Evolutionary conservation across 2,113 vertebrate species (phyloP), one percentile per base, ranked within the genome.

Genomic region (Microtus montanus): DNA sequence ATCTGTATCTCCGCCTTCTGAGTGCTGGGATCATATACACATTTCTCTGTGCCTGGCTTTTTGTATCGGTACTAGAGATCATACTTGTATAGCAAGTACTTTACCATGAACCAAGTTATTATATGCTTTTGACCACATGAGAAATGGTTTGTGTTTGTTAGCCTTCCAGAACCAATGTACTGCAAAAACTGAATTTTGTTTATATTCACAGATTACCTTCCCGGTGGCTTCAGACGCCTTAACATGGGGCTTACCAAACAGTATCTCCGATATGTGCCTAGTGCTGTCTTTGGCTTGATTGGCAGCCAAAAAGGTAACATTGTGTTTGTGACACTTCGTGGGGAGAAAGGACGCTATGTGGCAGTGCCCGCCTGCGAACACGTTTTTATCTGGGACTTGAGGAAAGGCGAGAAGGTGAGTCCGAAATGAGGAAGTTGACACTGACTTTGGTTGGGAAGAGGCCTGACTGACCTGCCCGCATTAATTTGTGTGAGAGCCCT

Each of bases 231-330:
- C 90, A 30, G n/a, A 30, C 92, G 4, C 15, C 30, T 0, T 54
- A 91, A 93, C 96, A 99, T 99, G 99, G 99, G 99, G 0, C 98
- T 99, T 95, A 99, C 99, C 86, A 99, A 99, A 97, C 99, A 99
- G 98, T 99, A 99, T 95, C 98, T 99, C 88, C 99, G 99, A 33
- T 99, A 99, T 22, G 98, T 89, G 0, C 86, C 99, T 87, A 98
- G 98, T 22, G 99, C 99, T 0, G 98, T 99, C 58, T 99, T 99
- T 49, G 99, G 99, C 2, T 98, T 99, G 22, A 99, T 99, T 71
- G 99, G 98, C 35, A 99, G 99, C 97, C 99, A 99, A 68, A 99
- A 99, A 93, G 98, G 99, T 71, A 99, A 99, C 88, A 97, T 98
- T 58, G 98, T 97, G 0, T 99, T 98, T 61, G 99, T 99, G 96